Percentiles rank a stretch among this genome's conserved stretches.
Conservation (phyloP, 2,797 vertebrate genomes). For the Neomorphus geoffroyi region DNA sequence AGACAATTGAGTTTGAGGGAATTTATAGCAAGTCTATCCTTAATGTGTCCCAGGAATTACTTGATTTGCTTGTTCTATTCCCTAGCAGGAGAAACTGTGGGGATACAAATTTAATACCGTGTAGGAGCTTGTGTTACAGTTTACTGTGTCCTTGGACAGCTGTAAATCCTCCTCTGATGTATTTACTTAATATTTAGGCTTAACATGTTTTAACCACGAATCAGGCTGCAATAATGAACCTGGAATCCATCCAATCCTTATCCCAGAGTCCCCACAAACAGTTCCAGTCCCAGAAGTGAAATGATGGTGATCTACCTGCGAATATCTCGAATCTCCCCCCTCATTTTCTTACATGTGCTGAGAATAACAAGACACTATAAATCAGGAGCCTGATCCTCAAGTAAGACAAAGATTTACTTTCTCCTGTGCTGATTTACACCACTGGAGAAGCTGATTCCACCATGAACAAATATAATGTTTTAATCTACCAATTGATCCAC, state of each 20-base stretch:
- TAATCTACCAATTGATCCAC: slow-evolving; percentile 55
- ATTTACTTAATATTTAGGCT: slow-evolving; percentile 75
- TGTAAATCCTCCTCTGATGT: slow-evolving; percentile 69
- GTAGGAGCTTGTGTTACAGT: slow-evolving; percentile 67
- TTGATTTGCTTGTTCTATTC: slow-evolving; percentile 77
- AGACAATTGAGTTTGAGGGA: slow-evolving; percentile 72
- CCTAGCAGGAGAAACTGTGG: slow-evolving; percentile 66
- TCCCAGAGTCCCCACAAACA: slow-evolving; percentile 58
- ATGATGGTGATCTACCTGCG: slow-evolving; percentile 58
- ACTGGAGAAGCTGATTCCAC: slow-evolving; percentile 19
- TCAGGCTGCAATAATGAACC: slow-evolving; percentile 64
- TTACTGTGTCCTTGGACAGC: slow-evolving; percentile 73
- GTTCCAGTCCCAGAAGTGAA: slow-evolving; percentile 39
- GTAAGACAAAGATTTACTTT: slow-evolving; percentile 46
- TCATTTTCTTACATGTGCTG: slow-evolving; percentile 32
- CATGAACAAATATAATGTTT: slow-evolving; percentile 33
- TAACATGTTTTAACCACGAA: slow-evolving; percentile 73
- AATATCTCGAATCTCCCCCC: slow-evolving; percentile 4
- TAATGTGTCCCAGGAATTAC: slow-evolving; percentile 72
- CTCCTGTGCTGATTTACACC: slow-evolving; percentile 46
- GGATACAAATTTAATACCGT: slow-evolving; percentile 67
- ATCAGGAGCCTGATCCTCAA: slow-evolving; percentile 18
- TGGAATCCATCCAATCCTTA: slow-evolving; percentile 62
- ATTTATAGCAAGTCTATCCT: slow-evolving; percentile 72
- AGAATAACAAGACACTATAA: slow-evolving; percentile 36